Evolutionary conservation across 2,113 vertebrate species (phyloP).

Genomic region (Hippocampus barbouri): DNA sequence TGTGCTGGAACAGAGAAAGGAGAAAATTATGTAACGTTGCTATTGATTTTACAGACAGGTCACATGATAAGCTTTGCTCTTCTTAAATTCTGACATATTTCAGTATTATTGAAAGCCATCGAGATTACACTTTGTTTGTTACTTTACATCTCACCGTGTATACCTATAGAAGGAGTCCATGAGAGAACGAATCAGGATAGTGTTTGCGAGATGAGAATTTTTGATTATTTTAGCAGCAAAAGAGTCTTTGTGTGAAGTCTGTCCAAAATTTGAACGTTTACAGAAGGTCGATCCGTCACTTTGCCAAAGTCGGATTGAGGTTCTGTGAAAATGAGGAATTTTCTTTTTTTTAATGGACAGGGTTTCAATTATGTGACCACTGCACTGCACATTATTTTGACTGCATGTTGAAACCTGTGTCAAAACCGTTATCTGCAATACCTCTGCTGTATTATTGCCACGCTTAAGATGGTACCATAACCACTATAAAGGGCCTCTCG

Average conservation of each 20-base stretch:
- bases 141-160: neutral
- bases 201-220: neutral
- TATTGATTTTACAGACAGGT: neutral
- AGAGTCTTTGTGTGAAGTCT: neutral
- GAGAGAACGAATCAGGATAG: neutral
- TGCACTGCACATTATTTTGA: conserved; percentile 18
- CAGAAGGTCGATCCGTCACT: neutral
- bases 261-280: neutral
- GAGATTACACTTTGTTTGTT: neutral
- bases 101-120: conserved; percentile 35
- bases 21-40: neutral
- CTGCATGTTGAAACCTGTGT: conserved; percentile 7
- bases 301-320: neutral
- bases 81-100: conserved; percentile 7
- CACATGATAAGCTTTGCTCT: neutral
- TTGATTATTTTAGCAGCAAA: neutral
- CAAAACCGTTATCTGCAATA: neutral
- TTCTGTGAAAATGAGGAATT: neutral
- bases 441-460: conserved; percentile 25
- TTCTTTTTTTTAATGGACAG: conserved; percentile 4
- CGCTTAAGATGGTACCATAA: conserved; percentile 9
- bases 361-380: conserved; percentile 8
- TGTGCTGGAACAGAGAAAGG: neutral
- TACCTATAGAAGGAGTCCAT: neutral
- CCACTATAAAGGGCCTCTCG: conserved; percentile 10